Base-by-base conservation (phyloP, 92 coral and sea anemone species). In the Bergia puertoricense region DNA sequence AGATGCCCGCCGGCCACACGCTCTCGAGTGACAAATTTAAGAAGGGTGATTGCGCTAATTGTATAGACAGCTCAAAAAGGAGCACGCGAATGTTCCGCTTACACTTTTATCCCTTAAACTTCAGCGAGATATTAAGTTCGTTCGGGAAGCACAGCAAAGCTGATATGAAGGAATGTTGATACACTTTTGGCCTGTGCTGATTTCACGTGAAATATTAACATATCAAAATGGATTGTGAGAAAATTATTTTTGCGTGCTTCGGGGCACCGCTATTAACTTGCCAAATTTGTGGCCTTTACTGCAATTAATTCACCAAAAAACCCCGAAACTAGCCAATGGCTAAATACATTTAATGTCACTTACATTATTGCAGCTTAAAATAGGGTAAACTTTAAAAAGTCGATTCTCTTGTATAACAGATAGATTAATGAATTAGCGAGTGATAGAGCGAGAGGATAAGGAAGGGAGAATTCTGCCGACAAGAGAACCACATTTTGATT, bases 201-300 rank as follows among this genome's bases (percentile, higher is more conserved):
- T 82, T 82, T 83, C 78, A 46, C 67, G 79, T 50, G 39, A 69
- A 84, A 45, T 71, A 36, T 71, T 48, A 41, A 71, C 43, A 45
- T 3, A 36, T 38, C 87, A 79, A 84, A 79, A 79, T 84, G 87
- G 65, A 72, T 71, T 44, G 30, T 39, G 39, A 44, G 78, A 68
- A 72, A 74, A 84, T 44, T 84, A 71, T 50, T 67, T 45, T 72
- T 48, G 87, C 79, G 79, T 84, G 87, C 87, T 84, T 71, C 43
- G 79, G 87, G 87, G 87, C 87, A 84, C 87, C 77, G 87, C 87
- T 84, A 84, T 84, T 84, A 84, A 84, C 79, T 72, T 74, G 46
- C 87, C 75, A 84, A 84, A 84, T 84, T 84, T 84, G 79, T 84
- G 79, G 87, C 79, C 65, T 84, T 84, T 84, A 44, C 76, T 57